Conservation (phyloP, 2,888 invertebrate genomes). For the Synergus japonicus region DNA sequence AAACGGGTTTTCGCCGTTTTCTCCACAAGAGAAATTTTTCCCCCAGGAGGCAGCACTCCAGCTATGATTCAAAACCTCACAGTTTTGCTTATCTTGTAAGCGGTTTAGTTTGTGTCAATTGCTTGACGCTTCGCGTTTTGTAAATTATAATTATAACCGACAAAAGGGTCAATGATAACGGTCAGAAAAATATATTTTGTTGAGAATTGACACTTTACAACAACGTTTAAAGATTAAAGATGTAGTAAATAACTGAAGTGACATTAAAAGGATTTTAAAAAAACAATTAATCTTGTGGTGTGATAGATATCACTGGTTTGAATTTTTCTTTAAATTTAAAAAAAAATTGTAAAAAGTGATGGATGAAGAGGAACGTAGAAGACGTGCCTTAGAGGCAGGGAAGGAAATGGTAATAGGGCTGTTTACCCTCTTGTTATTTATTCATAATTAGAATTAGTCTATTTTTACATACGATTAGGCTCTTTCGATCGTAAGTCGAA, state of each 20-base stretch:
- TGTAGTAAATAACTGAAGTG: neutral
- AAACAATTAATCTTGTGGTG: neutral
- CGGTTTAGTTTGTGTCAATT: slow-evolving; percentile 28
- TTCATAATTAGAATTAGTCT: no score
- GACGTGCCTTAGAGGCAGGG: slow-evolving; percentile 67
- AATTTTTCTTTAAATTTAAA: slow-evolving; percentile 21
- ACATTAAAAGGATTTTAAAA: neutral
- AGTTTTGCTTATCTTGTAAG: slow-evolving; percentile 21
- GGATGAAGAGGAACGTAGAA: slow-evolving; percentile 69
- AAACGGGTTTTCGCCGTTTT: neutral
- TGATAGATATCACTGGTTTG: neutral
- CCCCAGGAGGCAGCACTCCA: slow-evolving; percentile 10
- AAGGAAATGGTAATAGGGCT: slow-evolving; percentile 66
- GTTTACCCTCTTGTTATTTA: slow-evolving; percentile 10
- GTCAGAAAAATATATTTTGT: slow-evolving; percentile 18
- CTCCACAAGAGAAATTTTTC: neutral
- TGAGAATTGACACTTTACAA: neutral
- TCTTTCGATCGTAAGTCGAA: slow-evolving; percentile 30
- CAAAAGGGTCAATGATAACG: slow-evolving; percentile 40
- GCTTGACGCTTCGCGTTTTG: slow-evolving; percentile 42
- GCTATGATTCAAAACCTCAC: slow-evolving; percentile 5
- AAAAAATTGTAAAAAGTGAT: slow-evolving; percentile 50
- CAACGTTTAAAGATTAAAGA: neutral
- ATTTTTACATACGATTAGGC: neutral
- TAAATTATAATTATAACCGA: slow-evolving; percentile 36